Percentiles rank a stretch among this genome's conserved stretches.
phyloP scores from a whole-genome alignment of 2,797 vertebrate genomes.

The Enteromius afrohamiltoni region DNA sequence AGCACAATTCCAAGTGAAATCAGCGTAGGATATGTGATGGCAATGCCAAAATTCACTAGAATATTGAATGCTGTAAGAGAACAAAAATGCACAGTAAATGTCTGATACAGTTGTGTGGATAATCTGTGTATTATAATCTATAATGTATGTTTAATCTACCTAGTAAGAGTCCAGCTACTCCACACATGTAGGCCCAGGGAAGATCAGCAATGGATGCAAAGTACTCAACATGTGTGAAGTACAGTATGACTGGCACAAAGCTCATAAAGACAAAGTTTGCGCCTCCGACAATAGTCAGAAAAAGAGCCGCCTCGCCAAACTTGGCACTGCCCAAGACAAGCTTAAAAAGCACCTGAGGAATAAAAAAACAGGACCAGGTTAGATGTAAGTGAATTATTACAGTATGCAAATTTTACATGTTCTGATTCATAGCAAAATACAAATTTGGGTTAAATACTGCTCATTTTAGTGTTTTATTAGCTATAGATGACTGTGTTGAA shows the following conservation, averaged over 20 bases:
- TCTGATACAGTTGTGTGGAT: not conserved
- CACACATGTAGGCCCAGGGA: slow-evolving; percentile 92
- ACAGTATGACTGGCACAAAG: slow-evolving; percentile 90
- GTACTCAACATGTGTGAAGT: slow-evolving; percentile 95
- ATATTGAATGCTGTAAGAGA: slow-evolving; percentile 89
- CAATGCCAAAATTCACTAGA: slow-evolving; percentile 95
- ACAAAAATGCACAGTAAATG: slow-evolving; percentile 22
- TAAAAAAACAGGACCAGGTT: not conserved
- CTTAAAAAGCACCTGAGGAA: slow-evolving; percentile 92
- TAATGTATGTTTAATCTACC: slow-evolving; percentile 75
- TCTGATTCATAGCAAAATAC: not conserved
- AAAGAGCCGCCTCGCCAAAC: slow-evolving; percentile 97
- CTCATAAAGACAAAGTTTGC: slow-evolving; percentile 92
- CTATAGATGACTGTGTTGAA: not conserved
- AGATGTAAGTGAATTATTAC: not conserved
- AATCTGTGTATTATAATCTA: not conserved
- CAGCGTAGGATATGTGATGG: slow-evolving; percentile 93
- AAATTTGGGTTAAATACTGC: not conserved
- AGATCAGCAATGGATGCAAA: slow-evolving; percentile 84
- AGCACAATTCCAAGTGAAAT: slow-evolving; percentile 96
- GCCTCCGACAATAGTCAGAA: slow-evolving; percentile 89
- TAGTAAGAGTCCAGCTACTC: slow-evolving; percentile 90
- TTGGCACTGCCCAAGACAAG: slow-evolving; percentile 95
- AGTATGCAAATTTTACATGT: not conserved
- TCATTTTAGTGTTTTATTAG: not conserved